Conservation (phyloP, 2,888 invertebrate genomes). For the Schrankia costaestrigalis region DNA sequence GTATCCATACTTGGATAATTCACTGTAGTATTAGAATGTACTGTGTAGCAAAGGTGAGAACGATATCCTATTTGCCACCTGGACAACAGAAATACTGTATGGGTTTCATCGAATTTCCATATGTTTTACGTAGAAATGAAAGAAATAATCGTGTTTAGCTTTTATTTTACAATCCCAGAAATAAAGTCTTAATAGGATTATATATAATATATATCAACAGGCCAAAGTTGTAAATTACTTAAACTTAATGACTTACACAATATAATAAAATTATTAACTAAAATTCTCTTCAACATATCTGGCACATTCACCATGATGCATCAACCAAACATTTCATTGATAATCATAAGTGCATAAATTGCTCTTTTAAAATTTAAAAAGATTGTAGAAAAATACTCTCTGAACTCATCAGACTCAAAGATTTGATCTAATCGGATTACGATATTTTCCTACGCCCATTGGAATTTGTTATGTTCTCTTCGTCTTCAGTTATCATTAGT, state of each 20-base stretch:
- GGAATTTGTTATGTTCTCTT: slow-evolving; percentile 40
- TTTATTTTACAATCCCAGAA: slow-evolving; percentile 81
- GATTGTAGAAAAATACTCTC: slow-evolving; percentile 80
- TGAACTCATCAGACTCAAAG: slow-evolving; percentile 65
- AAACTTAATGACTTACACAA: slow-evolving; percentile 81
- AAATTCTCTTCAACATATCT: slow-evolving; percentile 79
- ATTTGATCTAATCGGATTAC: slow-evolving; percentile 63
- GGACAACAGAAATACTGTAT: no score
- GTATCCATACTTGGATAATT: no score
- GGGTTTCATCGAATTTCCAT: no score
- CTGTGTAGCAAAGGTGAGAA: no score
- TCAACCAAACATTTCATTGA: slow-evolving; percentile 75
- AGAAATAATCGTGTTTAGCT: slow-evolving; percentile 57
- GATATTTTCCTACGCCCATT: slow-evolving; percentile 57
- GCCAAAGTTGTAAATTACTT: slow-evolving; percentile 80
- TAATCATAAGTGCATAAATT: slow-evolving; percentile 70
- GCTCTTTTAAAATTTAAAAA: slow-evolving; percentile 71
- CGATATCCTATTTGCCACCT: no score
- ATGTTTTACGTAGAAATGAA: slow-evolving; percentile 36
- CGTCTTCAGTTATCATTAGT: slow-evolving; percentile 59
- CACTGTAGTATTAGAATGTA: no score
- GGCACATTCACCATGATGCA: slow-evolving; percentile 75
- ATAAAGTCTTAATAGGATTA: slow-evolving; percentile 80
- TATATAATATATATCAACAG: slow-evolving; percentile 80
- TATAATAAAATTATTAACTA: slow-evolving; percentile 81